Evolutionary conservation across 1,140 invertebrate species (phyloP).

Genomic region (Pomacea maculata): DNA sequence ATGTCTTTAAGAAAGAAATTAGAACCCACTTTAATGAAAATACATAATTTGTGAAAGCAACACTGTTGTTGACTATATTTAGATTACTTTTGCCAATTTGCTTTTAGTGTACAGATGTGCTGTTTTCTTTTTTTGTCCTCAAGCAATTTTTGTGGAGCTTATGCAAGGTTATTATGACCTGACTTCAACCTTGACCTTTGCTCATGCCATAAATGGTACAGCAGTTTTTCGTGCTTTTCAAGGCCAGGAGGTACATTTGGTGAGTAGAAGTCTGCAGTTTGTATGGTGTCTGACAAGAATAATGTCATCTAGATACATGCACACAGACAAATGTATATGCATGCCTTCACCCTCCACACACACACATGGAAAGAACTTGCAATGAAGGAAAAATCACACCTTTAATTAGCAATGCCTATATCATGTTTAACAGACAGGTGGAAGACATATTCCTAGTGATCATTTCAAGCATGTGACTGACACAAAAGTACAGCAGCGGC

Average conservation of each 20-base stretch:
- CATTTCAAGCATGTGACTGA: too few relatives aligned
- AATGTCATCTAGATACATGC: not conserved
- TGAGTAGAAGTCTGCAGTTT: slow-evolving; percentile 10
- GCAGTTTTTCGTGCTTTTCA: slow-evolving; percentile 29
- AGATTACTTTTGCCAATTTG: too few relatives aligned
- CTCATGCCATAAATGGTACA: not conserved
- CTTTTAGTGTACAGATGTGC: not conserved
- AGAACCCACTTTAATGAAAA: too few relatives aligned
- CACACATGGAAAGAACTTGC: not conserved
- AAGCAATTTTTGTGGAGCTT: slow-evolving; percentile 33
- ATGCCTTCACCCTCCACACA: too few relatives aligned
- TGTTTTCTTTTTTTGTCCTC: not conserved
- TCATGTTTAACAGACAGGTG: too few relatives aligned
- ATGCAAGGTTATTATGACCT: slow-evolving; percentile 39
- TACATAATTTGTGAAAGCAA: too few relatives aligned
- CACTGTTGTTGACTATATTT: too few relatives aligned
- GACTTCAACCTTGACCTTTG: slow-evolving; percentile 22
- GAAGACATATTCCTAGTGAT: too few relatives aligned
- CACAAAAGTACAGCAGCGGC: not conserved
- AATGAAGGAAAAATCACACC: not conserved
- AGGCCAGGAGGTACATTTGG: slow-evolving; percentile 38
- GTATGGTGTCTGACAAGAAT: not conserved
- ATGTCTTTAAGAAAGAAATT: too few relatives aligned
- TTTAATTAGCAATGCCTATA: not conserved
- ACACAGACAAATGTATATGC: too few relatives aligned